A percentile compares a stretch with the other conserved stretches of the same genome.
Conservation (phyloP, 2,797 vertebrate species). For the Pagetopsis macropterus region DNA sequence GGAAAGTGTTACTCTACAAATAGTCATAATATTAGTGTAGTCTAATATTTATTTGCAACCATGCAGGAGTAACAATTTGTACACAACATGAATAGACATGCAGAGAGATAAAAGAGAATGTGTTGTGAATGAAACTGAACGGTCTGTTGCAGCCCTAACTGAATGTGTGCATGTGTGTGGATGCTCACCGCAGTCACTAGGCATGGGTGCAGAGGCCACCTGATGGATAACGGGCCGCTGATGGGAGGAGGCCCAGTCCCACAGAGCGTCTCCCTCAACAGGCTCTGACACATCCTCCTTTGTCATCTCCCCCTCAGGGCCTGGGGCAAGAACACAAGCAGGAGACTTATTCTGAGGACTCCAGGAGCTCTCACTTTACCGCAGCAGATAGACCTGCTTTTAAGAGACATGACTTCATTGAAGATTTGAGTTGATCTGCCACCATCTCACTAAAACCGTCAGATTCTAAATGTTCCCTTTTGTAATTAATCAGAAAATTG, state of each 20-base stretch:
- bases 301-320: constrained; percentile 90
- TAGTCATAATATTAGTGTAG: no score
- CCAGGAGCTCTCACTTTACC: constrained; percentile 61
- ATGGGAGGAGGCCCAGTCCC: constrained; percentile 77
- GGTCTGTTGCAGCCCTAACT: background rate
- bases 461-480: background rate
- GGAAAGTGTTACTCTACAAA: no score
- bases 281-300: constrained; percentile 91
- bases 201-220: constrained; percentile 95
- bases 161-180: background rate
- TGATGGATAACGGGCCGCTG: constrained; percentile 88
- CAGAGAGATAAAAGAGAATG: no score
- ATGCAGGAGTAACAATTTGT: no score
- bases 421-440: constrained; percentile 18
- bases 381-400: constrained; percentile 10
- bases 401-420: constrained; percentile 4
- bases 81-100: no score
- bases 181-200: constrained; percentile 91
- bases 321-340: constrained; percentile 62
- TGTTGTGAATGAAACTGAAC: no score
- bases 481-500: background rate
- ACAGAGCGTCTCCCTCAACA: constrained; percentile 81
- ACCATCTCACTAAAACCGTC: background rate
- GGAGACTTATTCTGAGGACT: constrained; percentile 64
- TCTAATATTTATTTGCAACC: no score